phyloP scores from a whole-genome alignment of 2,113 vertebrate genomes.

The Lamprotornis superbus region DNA sequence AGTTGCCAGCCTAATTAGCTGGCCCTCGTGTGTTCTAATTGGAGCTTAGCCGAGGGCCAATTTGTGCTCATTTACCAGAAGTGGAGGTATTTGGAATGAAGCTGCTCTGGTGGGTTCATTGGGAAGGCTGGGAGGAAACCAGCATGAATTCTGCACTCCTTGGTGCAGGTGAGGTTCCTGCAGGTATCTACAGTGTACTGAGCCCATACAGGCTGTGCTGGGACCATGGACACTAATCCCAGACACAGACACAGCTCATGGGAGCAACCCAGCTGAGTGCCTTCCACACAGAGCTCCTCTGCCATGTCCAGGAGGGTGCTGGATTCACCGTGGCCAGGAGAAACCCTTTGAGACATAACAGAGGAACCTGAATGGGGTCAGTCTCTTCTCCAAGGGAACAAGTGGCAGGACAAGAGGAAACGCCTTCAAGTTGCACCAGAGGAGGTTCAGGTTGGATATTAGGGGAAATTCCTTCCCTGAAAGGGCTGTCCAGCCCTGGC shows the following conservation, averaged over 20 bases:
- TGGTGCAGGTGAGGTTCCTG: neutral
- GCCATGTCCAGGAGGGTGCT: neutral
- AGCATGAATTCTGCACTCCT: neutral
- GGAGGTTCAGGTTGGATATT: neutral
- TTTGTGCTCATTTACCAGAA: neutral
- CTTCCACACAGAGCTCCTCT: neutral
- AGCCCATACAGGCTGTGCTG: neutral
- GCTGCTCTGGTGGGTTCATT: neutral
- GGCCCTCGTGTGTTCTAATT: neutral
- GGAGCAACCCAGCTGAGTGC: neutral
- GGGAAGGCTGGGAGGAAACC: neutral
- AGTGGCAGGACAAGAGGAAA: neutral
- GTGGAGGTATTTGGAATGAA: neutral
- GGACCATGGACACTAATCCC: neutral
- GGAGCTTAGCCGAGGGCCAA: neutral
- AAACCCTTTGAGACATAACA: neutral
- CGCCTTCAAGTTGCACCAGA: rapidly evolving
- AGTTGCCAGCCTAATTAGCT: neutral
- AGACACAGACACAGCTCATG: neutral
- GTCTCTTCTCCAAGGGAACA: neutral
- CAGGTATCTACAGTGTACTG: neutral
- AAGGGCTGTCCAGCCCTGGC: no score
- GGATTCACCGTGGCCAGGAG: neutral
- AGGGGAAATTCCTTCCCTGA: neutral
- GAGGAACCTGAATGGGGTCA: neutral